phyloP scores from a whole-genome alignment of 2,888 invertebrate species.

The Pyrrhosoma nymphula region DNA sequence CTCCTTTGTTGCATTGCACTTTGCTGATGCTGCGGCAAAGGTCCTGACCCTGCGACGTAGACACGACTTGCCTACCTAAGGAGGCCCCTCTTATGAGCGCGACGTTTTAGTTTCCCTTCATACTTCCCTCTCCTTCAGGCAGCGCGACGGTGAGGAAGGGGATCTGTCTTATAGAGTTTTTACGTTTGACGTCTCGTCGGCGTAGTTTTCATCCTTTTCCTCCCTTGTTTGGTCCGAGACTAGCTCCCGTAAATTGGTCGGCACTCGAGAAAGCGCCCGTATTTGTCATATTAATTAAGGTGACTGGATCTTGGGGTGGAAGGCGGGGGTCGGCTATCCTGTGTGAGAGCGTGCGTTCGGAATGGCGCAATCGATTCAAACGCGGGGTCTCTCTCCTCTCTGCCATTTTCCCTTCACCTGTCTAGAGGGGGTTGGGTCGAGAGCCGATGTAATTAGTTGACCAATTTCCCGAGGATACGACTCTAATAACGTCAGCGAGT shows the following conservation, averaged over 20 bases:
- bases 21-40: background rate
- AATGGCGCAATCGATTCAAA: background rate
- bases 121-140: no score
- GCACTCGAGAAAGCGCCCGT: background rate
- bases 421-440: background rate
- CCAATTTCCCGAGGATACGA: background rate
- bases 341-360: background rate
- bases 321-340: background rate
- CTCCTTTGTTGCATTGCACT: background rate
- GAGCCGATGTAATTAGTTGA: background rate
- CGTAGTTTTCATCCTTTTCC: background rate
- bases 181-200: background rate
- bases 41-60: background rate
- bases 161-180: background rate
- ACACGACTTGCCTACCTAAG: background rate
- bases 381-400: background rate
- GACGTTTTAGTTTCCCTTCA: background rate
- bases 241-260: background rate
- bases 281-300: slow-evolving; percentile 21
- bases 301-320: background rate
- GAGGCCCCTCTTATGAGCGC: background rate
- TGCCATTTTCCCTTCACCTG: background rate
- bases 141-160: background rate
- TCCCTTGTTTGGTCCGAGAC: slow-evolving; percentile 5
- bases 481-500: background rate